Evolutionary conservation across 2,888 invertebrate genomes (phyloP).

Genomic region (Chalcis sispes): DNA sequence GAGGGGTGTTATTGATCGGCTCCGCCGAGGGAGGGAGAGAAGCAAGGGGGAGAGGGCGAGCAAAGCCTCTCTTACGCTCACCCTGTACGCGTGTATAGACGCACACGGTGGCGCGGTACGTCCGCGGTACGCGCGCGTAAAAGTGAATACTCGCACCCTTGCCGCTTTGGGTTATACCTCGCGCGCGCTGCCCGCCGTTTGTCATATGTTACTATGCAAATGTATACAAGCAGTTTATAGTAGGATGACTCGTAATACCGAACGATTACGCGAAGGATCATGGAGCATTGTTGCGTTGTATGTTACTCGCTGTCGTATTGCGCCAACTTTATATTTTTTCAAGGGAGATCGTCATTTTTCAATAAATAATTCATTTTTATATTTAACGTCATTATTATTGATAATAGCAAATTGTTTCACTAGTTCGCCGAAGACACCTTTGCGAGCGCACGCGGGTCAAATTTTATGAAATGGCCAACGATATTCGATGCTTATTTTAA

Average conservation of each 20-base stretch:
- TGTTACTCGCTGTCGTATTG: background rate
- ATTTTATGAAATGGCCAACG: too few relatives aligned
- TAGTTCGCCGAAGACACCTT: too few relatives aligned
- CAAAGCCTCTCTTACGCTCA: background rate
- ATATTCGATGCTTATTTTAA: too few relatives aligned
- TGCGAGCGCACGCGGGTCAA: too few relatives aligned
- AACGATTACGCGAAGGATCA: slow-evolving; percentile 46
- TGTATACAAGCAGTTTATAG: slow-evolving; percentile 49
- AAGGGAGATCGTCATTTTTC: too few relatives aligned
- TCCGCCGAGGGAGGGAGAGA: slow-evolving; percentile 64
- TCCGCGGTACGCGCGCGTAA: slow-evolving; percentile 19
- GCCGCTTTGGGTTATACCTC: background rate
- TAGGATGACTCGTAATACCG: slow-evolving; percentile 46
- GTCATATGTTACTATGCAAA: slow-evolving; percentile 52
- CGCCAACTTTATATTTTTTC: background rate
- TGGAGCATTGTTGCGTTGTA: slow-evolving; percentile 37
- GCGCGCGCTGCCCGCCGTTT: slow-evolving; percentile 16
- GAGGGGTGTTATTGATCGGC: slow-evolving; percentile 73
- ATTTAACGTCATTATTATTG: background rate
- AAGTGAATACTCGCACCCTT: slow-evolving; percentile 48
- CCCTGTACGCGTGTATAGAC: background rate
- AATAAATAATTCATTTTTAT: slow-evolving; percentile 2
- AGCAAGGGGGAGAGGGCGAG: slow-evolving; percentile 57
- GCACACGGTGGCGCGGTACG: too few relatives aligned
- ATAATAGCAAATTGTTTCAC: too few relatives aligned